Percentiles rank a stretch among this genome's conserved stretches.
These are phyloP conservation scores for Andrena hattorfiana DNA, from an alignment of 2,888 invertebrate species.

Conservation along the genomic window DNA sequence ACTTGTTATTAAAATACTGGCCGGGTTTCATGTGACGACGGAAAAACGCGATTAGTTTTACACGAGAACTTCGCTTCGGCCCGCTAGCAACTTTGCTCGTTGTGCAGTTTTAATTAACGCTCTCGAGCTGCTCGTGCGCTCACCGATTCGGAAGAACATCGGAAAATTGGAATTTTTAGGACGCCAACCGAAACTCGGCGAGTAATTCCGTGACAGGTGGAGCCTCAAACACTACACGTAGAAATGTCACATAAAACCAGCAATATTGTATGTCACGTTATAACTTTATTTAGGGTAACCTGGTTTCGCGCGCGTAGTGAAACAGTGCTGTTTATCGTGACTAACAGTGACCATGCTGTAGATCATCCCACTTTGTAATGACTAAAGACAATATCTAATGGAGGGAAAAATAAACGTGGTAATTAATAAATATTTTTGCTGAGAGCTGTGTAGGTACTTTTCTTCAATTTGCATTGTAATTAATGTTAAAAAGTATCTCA, in stretches of 20 bases:
- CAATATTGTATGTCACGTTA: not conserved
- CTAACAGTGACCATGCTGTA: no score
- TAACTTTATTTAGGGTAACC: not conserved
- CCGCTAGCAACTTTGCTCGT: conserved; percentile 13
- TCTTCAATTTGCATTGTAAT: no score
- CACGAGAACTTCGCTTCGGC: conserved; percentile 33
- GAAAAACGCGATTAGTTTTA: conserved; percentile 48
- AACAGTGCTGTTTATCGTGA: no score
- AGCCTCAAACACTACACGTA: not conserved
- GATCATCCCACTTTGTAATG: no score
- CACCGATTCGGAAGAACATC: conserved; percentile 30
- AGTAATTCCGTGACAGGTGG: conserved; percentile 27
- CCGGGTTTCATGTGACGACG: conserved; percentile 9
- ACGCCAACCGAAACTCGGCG: conserved; percentile 6
- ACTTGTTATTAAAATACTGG: conserved; percentile 37
- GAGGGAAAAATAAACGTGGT: no score
- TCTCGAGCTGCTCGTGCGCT: conserved; percentile 5
- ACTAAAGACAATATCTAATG: no score
- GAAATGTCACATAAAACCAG: not conserved
- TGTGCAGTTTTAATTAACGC: conserved; percentile 54
- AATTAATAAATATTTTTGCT: no score
- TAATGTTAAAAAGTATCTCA: no score
- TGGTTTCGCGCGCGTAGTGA: no score
- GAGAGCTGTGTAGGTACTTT: no score
- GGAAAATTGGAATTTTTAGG: conserved; percentile 46